Evolutionary conservation across 2,888 invertebrate genomes (phyloP), one percentile per base, ranked within the genome.

Genomic region (Malthinus flaveolus): DNA sequence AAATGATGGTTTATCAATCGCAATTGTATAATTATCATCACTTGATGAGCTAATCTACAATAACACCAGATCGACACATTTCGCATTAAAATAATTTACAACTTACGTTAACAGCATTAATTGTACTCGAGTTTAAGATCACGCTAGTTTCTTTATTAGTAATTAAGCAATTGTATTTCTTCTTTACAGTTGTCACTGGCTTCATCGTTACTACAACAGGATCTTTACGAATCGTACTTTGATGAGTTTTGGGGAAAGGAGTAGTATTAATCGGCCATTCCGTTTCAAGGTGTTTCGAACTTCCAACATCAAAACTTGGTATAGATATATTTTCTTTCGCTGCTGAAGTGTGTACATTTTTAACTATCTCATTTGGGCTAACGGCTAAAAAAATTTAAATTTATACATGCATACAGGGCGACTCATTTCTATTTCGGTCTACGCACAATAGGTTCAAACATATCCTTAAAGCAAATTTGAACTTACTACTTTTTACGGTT

Each of bases 41-140:
- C 2, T 13, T 8, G 51, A 50, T 12, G 46, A 35, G n/a, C n/a
- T n/a, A 11, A 49, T 32, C 56, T 56, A 32, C 9, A 55, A 55
- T n/a, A 32, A 36, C 4, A 23, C 5, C 23, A 23, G 23, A 23
- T 23, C 9, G 11, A 33, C n/a, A 3, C n/a, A 33, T 34, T 47
- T 9, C 1, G 9, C 9, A 12, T 3, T 32, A 32, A 10, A 11
- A 3, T 0, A 13, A 47, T 9, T 3, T 7, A 3, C 6, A 15
- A 13, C 37, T 47, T 47, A 51, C 56, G 11, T 36, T 8, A 32
- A 47, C 33, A 12, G 56, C 15, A 31, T 51, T 12, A 37, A 56
- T 33, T 10, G n/a, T 1, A 1, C 12, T 49, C n/a, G 49, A 49
- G 12, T 35, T 31, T 1, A 55, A n/a, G 1, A 7, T 23, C 9